Evolutionary conservation across 2,113 vertebrate species (phyloP).

Genomic region (Silurus asotus): DNA sequence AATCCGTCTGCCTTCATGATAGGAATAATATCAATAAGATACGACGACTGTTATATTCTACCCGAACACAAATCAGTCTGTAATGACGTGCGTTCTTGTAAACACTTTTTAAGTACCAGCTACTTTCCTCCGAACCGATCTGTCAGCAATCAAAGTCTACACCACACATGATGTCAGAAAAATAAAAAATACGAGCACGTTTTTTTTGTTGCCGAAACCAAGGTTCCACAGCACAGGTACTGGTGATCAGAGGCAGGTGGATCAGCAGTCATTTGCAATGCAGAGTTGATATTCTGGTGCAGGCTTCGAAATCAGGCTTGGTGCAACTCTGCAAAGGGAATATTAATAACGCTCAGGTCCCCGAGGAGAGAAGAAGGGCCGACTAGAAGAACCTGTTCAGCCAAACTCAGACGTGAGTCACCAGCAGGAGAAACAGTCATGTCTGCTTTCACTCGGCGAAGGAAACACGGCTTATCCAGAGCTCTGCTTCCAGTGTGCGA

Average conservation of each 20-base stretch:
- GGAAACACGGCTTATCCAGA: conserved; percentile 16
- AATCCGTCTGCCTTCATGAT: background rate
- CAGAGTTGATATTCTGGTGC: background rate
- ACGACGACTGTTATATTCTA: too few species aligned
- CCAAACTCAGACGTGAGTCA: conserved; percentile 53
- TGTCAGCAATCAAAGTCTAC: background rate
- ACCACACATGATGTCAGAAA: background rate
- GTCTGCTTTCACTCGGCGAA: background rate
- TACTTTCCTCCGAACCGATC: background rate
- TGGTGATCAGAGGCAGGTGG: background rate
- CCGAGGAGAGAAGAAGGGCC: background rate
- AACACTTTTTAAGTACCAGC: background rate
- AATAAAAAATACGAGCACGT: background rate
- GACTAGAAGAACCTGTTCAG: conserved; percentile 59
- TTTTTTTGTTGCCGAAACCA: background rate
- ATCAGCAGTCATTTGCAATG: background rate
- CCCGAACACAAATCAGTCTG: background rate
- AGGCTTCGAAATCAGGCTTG: background rate
- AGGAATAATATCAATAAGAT: background rate
- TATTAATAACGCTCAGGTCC: conserved; percentile 26
- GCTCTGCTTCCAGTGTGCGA: background rate
- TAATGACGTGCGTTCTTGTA: background rate
- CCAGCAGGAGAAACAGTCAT: conserved; percentile 40
- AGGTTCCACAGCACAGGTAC: background rate
- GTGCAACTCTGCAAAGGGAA: background rate